Base-by-base conservation (phyloP, 2,797 vertebrate genomes). In the Vespertilio murinus region DNA sequence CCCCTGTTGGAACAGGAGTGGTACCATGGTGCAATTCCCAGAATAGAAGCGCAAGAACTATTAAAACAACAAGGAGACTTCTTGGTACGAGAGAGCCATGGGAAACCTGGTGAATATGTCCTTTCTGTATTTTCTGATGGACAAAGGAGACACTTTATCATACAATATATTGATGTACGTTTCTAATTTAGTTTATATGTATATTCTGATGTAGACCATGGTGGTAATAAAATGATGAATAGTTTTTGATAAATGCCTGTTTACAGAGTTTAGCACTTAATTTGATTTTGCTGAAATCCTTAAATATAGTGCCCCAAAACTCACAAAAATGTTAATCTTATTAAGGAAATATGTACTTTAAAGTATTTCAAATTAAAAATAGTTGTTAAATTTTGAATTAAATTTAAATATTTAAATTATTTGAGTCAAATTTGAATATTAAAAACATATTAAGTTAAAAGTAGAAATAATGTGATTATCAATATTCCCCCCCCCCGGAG, bases 31-130 rank as follows among this genome's bases (percentile, higher is more conserved):
- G 99, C 99, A 84, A 99, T 99, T 97, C 99, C 99, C 74, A 98
- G 99, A 92, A 98, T 99, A 28, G 99, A 99, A 97, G 99, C 99
- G 2, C 99, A 99, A 97, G 99, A 99, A 93, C 98, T 99, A 20
- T 98, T 99, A 84, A 99, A 99, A 96, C 99, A 99, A 91, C 99
- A 99, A 98, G 99, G 99, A 93, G 99, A 99, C 98, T 99, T 99
- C 98, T 98, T 99, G 97, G 99, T 99, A 95, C 98, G 99, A 84
- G 99, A 99, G 97, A 99, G 99, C 96, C 99, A 99, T 71, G 99
- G 99, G 79, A 99, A 99, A 98, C 99, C 99, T 30, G 99, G 99
- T 97, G 99, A 99, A 98, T 99, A 99, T 96, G 99, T 99, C 97
- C 99, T 99, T 98, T 99, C 99, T 38, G 99, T 99, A 97, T 99